These are phyloP conservation scores for Adelphocoris suturalis DNA, from an alignment of 2,888 invertebrate species.

Conservation along the genomic window DNA sequence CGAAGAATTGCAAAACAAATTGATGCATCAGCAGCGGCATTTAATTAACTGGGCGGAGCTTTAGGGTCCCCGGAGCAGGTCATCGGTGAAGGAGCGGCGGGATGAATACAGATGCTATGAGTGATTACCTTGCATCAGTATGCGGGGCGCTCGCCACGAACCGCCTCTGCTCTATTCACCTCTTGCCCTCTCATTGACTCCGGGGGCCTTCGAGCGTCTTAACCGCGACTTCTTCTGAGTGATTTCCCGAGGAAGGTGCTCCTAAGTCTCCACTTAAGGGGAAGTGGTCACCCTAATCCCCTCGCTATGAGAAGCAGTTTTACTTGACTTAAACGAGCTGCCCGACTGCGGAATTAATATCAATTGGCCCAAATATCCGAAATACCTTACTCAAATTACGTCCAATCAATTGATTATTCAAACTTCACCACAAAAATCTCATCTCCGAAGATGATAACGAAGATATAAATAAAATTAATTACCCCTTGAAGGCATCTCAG, in stretches of 20 bases:
- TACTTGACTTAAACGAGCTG: background rate
- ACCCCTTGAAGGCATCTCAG: too few species aligned
- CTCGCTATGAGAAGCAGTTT: background rate
- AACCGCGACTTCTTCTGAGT: constrained; percentile 39
- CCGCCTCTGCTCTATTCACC: constrained; percentile 55
- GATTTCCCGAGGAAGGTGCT: constrained; percentile 32
- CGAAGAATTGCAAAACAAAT: constrained; percentile 55
- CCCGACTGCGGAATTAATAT: too few species aligned
- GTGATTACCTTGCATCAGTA: constrained; percentile 69
- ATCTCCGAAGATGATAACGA: too few species aligned
- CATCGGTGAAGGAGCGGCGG: constrained; percentile 49
- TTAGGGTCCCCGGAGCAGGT: constrained; percentile 20
- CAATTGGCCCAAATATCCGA: too few species aligned
- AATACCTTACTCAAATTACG: too few species aligned
- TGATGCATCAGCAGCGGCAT: constrained; percentile 58
- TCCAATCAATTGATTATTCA: too few species aligned
- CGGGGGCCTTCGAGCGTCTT: background rate
- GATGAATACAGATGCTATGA: constrained; percentile 67
- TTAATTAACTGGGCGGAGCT: constrained; percentile 56
- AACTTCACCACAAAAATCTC: too few species aligned
- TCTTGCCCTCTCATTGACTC: constrained; percentile 63
- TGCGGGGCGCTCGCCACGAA: constrained; percentile 45
- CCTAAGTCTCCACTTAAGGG: background rate
- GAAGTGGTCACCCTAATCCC: background rate
- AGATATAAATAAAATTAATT: too few species aligned